Evolutionary conservation across 2,888 invertebrate genomes (phyloP).

Genomic region (Ectobius pallidus): DNA sequence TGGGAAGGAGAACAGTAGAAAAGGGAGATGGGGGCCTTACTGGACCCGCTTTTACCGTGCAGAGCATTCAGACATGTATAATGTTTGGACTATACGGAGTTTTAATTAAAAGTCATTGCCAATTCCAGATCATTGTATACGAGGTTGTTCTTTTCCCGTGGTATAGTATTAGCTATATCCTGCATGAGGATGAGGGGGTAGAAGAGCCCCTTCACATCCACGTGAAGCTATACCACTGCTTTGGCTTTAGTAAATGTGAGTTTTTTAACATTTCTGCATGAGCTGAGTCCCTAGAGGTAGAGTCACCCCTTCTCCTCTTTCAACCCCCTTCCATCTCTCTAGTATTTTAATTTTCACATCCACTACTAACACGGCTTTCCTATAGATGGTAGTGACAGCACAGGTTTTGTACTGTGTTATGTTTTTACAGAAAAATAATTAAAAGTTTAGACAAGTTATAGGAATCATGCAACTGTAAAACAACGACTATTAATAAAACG

Average conservation of each 20-base stretch:
- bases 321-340: slow-evolving; percentile 11
- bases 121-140: slow-evolving; percentile 39
- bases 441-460: slow-evolving; percentile 30
- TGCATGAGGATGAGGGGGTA: not conserved
- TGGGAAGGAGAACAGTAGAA: slow-evolving; percentile 12
- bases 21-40: not conserved
- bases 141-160: slow-evolving; percentile 27
- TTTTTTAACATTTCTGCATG: slow-evolving; percentile 29
- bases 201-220: slow-evolving; percentile 24
- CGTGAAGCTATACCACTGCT: slow-evolving; percentile 18
- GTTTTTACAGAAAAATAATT: slow-evolving; percentile 32
- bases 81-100: slow-evolving; percentile 34
- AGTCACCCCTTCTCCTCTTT: slow-evolving; percentile 1
- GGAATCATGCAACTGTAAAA: slow-evolving; percentile 24
- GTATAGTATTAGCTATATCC: slow-evolving; percentile 4
- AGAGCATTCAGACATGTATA: slow-evolving; percentile 36
- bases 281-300: slow-evolving; percentile 31
- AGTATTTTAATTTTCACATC: slow-evolving; percentile 32
- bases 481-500: slow-evolving; percentile 28
- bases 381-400: slow-evolving; percentile 29
- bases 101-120: slow-evolving; percentile 41
- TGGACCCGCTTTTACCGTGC: slow-evolving; percentile 18
- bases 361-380: slow-evolving; percentile 13
- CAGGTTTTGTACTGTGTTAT: slow-evolving; percentile 31
- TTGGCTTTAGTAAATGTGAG: slow-evolving; percentile 23